Percentiles rank a stretch among this genome's conserved stretches.
Evolutionary conservation across 2,888 invertebrate species (phyloP).

Genomic region (Parnassius apollo): DNA sequence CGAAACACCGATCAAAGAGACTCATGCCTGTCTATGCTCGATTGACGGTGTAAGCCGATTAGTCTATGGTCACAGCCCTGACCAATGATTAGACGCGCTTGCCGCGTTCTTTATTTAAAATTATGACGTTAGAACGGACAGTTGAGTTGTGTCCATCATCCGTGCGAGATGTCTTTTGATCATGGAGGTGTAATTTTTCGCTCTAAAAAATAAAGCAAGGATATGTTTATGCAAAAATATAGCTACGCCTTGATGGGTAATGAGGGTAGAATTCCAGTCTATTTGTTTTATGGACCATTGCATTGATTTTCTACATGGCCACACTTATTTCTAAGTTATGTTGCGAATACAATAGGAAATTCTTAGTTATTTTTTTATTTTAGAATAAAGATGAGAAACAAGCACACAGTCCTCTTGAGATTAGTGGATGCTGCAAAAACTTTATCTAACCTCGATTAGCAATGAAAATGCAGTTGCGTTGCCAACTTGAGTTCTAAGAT

Average conservation of each 20-base stretch:
- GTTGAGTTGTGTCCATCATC: constrained; percentile 34
- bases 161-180: constrained; percentile 39
- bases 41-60: constrained; percentile 61
- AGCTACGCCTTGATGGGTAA: constrained; percentile 21
- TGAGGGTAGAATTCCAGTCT: constrained; percentile 30
- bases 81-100: constrained; percentile 36
- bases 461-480: too few relatives aligned
- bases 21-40: constrained; percentile 46
- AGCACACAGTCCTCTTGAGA: too few relatives aligned
- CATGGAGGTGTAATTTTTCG: constrained; percentile 32
- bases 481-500: too few relatives aligned
- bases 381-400: too few relatives aligned
- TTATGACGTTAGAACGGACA: constrained; percentile 42
- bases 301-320: constrained; percentile 5
- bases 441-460: too few relatives aligned
- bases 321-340: background rate
- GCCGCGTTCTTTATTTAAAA: constrained; percentile 62
- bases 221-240: constrained; percentile 26
- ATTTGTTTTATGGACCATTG: constrained; percentile 25
- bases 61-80: constrained; percentile 49
- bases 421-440: too few relatives aligned
- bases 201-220: constrained; percentile 42
- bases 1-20: constrained; percentile 59
- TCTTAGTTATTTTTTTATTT: too few relatives aligned
- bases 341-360: too few relatives aligned